Percentiles rank a stretch among this genome's conserved stretches.
phyloP scores from a whole-genome alignment of 2,888 invertebrate species.

The Polyommatus iphigenia region DNA sequence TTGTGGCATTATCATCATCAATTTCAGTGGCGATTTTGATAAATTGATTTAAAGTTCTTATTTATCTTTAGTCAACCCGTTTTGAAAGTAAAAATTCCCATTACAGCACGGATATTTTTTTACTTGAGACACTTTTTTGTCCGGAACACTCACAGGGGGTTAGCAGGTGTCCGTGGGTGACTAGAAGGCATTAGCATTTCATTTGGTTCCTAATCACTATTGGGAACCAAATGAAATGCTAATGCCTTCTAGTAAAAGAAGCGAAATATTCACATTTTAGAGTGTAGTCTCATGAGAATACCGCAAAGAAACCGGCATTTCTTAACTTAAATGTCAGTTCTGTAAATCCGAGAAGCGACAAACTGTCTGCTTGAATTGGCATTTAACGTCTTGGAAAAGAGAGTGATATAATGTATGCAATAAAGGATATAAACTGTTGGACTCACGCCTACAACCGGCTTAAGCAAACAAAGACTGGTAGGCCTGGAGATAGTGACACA shows the following conservation, averaged over 20 bases:
- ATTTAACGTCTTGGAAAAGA: conserved; percentile 5
- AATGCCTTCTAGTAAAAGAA: background rate
- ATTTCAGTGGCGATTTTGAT: background rate
- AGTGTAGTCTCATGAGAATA: background rate
- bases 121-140: background rate
- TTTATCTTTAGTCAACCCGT: too few species aligned
- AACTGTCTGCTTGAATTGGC: conserved; percentile 31
- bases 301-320: background rate
- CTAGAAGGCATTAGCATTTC: too few species aligned
- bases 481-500: too few species aligned
- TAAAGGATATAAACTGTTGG: conserved; percentile 53
- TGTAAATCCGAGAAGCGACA: conserved; percentile 30
- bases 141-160: background rate
- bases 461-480: conserved; percentile 47
- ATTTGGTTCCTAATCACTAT: background rate
- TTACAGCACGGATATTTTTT: background rate
- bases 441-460: conserved; percentile 52
- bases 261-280: background rate
- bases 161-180: background rate
- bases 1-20: background rate
- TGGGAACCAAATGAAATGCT: too few species aligned
- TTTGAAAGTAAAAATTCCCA: background rate
- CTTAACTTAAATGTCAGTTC: background rate
- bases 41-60: background rate
- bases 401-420: conserved; percentile 38